phyloP scores from a whole-genome alignment of 2,888 invertebrate genomes.

The Neoaliturus tenellus region DNA sequence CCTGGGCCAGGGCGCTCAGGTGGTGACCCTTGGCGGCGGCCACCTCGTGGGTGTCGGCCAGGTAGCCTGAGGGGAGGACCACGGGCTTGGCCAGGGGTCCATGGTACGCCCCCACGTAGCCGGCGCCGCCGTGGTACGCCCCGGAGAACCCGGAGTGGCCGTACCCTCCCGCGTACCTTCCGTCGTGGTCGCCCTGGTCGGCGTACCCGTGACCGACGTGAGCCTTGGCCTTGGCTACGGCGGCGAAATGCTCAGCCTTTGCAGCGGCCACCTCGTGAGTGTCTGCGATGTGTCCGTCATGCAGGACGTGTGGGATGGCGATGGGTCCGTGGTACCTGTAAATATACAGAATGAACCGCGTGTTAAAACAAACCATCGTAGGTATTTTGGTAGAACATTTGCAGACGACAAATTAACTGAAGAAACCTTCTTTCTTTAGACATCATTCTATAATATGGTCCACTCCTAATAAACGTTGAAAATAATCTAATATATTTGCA shows the following conservation, averaged over 20 bases:
- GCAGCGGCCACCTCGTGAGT: constrained; percentile 59
- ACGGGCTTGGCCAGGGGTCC: constrained; percentile 49
- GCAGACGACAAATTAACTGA: too few species aligned
- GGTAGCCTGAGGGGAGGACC: constrained; percentile 58
- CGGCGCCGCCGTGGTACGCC: constrained; percentile 60
- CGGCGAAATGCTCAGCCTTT: constrained; percentile 55
- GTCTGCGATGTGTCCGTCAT: constrained; percentile 54
- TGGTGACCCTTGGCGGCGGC: constrained; percentile 61
- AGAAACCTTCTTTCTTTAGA: too few species aligned
- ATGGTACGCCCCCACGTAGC: constrained; percentile 60
- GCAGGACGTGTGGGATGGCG: constrained; percentile 41
- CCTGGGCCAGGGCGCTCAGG: constrained; percentile 33
- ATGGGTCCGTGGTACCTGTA: constrained; percentile 43
- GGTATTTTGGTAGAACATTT: too few species aligned
- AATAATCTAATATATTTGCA: too few species aligned
- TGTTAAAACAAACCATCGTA: too few species aligned
- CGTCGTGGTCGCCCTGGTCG: constrained; percentile 53
- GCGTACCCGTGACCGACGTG: background rate
- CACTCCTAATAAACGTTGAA: too few species aligned
- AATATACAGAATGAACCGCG: too few species aligned
- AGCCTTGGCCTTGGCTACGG: constrained; percentile 55
- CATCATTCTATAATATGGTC: too few species aligned
- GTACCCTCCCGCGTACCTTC: background rate
- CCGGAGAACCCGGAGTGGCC: constrained; percentile 34
- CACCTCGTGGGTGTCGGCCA: constrained; percentile 73